Base-by-base conservation (phyloP, 2,113 vertebrate species). In the Aspiorhynchus laticeps region DNA sequence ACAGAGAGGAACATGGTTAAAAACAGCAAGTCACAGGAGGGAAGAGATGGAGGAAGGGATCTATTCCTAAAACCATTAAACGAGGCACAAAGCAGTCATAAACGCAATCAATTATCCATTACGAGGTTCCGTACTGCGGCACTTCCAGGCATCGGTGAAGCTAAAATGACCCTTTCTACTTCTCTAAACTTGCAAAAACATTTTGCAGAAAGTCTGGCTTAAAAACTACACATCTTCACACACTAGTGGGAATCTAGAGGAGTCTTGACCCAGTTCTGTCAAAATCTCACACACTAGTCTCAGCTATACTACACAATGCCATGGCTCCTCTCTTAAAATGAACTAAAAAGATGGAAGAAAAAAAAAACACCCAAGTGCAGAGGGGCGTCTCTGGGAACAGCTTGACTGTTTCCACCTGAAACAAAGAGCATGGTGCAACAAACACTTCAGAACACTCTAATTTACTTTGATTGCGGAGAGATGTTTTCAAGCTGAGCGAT, bases 231-330 rank as follows among this genome's bases (percentile, higher is more conserved):
- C 84, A 46, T 84, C 46, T 89, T 91, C 87, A 89, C 87, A 90
- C 91, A 86, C 91, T 76, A 85, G 89, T 77, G 90, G 85, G 1
- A 36, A 36, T 61, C 7, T 48, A 73, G 31, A 85, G 90, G 88
- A 90, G 81, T 88, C 75, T 75, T 92, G 93, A 93, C 94, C 94
- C 93, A 95, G 91, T 94, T 95, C 93, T 94, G 94, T 94, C 94
- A 93, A 69, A 69, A 36, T 53, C 73, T 74, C 5, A 83, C 24
- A 80, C 67, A 88, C 65, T 84, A 83, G 86, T 93, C 92, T 90
- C 87, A 91, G 91, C 89, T 89, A 53, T 11, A 74, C 89, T 71
- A 88, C 88, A 51, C 75, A 43, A 15, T 31, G 63, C 1, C 38
- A 74, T 5, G 38, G n/a, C 33, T 89, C 38, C 83, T 86, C 92